A percentile compares a stretch with the other conserved stretches of the same genome.
These are phyloP conservation scores for Ernsta delagoae DNA, from an alignment of 2,888 invertebrate species.

Conservation along the genomic window DNA sequence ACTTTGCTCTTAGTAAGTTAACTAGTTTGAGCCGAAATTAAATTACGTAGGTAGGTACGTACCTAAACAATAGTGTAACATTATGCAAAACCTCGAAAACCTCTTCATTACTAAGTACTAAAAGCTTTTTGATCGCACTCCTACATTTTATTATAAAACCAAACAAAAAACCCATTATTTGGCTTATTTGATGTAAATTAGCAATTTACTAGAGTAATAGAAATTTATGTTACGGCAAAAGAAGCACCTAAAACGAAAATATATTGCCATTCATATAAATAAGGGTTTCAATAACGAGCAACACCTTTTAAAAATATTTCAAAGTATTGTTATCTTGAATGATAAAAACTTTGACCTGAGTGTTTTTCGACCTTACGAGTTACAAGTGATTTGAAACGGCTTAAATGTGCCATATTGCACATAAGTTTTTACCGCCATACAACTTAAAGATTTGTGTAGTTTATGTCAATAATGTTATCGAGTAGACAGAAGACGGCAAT, in stretches of 20 bases:
- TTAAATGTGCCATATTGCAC: slow-evolving; percentile 5
- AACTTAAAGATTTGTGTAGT: background rate
- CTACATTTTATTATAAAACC: slow-evolving; percentile 1
- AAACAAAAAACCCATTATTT: background rate
- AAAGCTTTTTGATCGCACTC: background rate
- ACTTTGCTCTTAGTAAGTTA: no score
- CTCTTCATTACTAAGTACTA: background rate
- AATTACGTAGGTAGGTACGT: background rate
- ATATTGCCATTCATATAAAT: slow-evolving; percentile 12
- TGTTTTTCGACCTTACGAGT: slow-evolving; percentile 22
- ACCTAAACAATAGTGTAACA: background rate
- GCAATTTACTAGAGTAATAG: background rate
- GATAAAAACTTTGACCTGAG: slow-evolving; percentile 16
- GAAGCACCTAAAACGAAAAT: slow-evolving; percentile 1
- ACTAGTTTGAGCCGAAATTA: background rate
- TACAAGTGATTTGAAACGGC: slow-evolving; percentile 9
- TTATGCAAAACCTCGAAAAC: background rate
- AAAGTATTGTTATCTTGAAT: slow-evolving; percentile 11
- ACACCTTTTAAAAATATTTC: slow-evolving; percentile 19
- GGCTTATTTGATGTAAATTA: slow-evolving; percentile 9
- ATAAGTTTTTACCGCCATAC: slow-evolving; percentile 1
- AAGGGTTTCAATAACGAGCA: slow-evolving; percentile 38
- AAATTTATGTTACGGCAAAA: slow-evolving; percentile 1
- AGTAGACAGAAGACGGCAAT: background rate
- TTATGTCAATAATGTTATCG: slow-evolving; percentile 1